A percentile compares a stretch with the other conserved stretches of the same genome.
Evolutionary conservation across 1,140 invertebrate genomes (phyloP).

Genomic region (Achroia grisella): DNA sequence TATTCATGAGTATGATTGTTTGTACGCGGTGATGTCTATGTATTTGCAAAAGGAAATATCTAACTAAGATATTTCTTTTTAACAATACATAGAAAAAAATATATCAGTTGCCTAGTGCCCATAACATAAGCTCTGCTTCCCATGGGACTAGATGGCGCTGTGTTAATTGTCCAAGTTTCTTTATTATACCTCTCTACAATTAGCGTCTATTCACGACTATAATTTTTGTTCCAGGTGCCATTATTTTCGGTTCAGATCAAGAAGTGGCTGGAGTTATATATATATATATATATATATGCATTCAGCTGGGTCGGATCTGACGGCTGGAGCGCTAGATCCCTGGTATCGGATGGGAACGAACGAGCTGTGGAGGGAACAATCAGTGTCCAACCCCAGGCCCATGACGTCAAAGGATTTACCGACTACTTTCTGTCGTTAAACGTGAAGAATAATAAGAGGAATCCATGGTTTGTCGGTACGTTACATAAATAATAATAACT

Average conservation of each 20-base stretch:
- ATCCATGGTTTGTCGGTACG: slow-evolving; percentile 95
- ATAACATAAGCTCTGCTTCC: too few relatives aligned
- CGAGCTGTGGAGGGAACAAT: slow-evolving; percentile 92
- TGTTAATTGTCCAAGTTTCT: too few relatives aligned
- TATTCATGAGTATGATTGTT: too few relatives aligned
- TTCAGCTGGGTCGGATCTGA: slow-evolving; percentile 98
- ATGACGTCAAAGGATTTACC: slow-evolving; percentile 89
- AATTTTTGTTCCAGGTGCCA: slow-evolving; percentile 81
- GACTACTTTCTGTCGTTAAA: slow-evolving; percentile 91
- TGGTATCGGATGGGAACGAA: slow-evolving; percentile 93
- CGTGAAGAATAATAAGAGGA: slow-evolving; percentile 89
- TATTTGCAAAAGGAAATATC: too few relatives aligned
- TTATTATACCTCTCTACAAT: too few relatives aligned
- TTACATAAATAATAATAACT: background rate
- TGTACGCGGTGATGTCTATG: too few relatives aligned
- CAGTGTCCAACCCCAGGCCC: slow-evolving; percentile 92
- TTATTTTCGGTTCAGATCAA: slow-evolving; percentile 96
- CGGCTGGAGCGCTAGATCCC: slow-evolving; percentile 90
- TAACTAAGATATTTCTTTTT: too few relatives aligned
- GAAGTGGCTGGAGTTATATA: slow-evolving; percentile 94
- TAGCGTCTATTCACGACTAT: too few relatives aligned
- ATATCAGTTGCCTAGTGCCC: too few relatives aligned
- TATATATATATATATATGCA: slow-evolving; percentile 89
- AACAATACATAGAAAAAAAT: too few relatives aligned
- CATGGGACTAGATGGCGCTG: too few relatives aligned